Conservation (phyloP, 1,140 invertebrate genomes). For the Zeugodacus cucurbitae region DNA sequence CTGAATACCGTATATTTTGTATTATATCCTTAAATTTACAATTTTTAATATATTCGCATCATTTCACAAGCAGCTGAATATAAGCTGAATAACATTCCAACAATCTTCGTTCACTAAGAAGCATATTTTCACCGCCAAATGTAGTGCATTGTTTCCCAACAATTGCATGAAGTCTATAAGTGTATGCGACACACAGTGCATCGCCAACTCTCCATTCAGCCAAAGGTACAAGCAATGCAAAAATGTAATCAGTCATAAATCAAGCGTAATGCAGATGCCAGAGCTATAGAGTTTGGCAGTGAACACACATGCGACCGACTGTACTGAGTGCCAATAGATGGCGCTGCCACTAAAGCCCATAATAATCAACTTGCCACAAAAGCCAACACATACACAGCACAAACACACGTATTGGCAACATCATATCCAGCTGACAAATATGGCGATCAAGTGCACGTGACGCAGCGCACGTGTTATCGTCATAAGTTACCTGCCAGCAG, state of each 20-base stretch:
- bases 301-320: background rate
- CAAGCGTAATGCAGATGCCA: conserved; percentile 1
- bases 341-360: background rate
- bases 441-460: conserved; percentile 28
- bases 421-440: conserved; percentile 19
- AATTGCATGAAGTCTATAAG: background rate
- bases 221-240: background rate
- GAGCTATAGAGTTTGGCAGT: background rate
- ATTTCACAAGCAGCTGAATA: background rate
- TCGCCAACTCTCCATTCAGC: background rate
- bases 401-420: background rate
- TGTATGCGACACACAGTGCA: background rate
- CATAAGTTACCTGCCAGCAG: background rate
- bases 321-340: background rate
- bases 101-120: no score
- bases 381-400: background rate
- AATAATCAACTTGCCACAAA: conserved; percentile 15
- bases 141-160: background rate
- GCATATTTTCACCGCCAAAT: background rate
- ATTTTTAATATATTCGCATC: background rate
- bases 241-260: conserved; percentile 25
- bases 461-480: conserved; percentile 12
- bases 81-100: background rate
- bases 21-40: no score
- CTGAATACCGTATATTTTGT: background rate